Evolutionary conservation across 2,888 invertebrate species (phyloP), one percentile per base, ranked within the genome.

Genomic region (Lepidonotus clava): DNA sequence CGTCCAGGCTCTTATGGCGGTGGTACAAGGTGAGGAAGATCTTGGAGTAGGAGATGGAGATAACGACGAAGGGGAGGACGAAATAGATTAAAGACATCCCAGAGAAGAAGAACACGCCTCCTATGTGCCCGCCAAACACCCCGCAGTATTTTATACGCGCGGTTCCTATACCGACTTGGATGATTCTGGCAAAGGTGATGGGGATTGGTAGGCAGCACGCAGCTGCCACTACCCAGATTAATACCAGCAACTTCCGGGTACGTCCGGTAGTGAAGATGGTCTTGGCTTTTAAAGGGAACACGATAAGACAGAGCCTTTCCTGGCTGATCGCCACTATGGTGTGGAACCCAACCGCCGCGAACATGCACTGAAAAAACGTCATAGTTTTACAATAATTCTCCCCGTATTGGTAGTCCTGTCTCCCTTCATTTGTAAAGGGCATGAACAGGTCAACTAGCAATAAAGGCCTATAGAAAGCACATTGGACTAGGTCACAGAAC

Each of bases 201-300:
- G 88, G 87, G 14, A 88, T 41, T 6, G 88, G 88, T 18, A 86
- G 40, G n/a, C 56, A 34, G 51, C 14, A 51, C 24, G 28, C 51
- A 24, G 94, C 88, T 0, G 95, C 92, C 11, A 94, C 88, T 2
- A 94, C 86, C 95, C 95, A 95, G 1, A 95, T 95, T 28, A 92
- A 89, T 1, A 94, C 88, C 28, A 95, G 91, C 0, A 94, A 92
- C 87, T 93, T 93, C 46, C 94, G 92, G 87, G 95, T 94, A 88
- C 95, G 95, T 83, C 93, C 94, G 86, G 94, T 92, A 0, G 95
- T 95, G 90, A 95, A 95, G 76, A 94, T 90, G 2, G 94, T 92
- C n/a, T 95, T 92, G 5, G 95, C 95, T 86, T 93, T 91, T 92
- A 95, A 94, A 0, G 95, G 95, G 90, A 94, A 95, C 5, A 95